phyloP scores from a whole-genome alignment of 2,113 vertebrate genomes.

The Ophthalmolycus amberensis region DNA sequence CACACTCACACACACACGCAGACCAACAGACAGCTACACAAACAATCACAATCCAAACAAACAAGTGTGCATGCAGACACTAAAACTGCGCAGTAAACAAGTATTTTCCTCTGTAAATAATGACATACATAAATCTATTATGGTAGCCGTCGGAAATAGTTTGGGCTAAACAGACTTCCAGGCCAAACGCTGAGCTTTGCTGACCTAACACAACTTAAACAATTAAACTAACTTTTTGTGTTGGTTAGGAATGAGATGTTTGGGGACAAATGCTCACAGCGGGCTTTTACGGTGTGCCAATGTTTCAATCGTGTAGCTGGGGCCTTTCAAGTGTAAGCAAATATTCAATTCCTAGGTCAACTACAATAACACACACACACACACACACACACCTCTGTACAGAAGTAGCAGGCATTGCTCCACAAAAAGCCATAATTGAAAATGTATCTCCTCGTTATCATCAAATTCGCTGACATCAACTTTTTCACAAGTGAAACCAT shows the following conservation, averaged over 20 bases:
- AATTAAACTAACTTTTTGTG: constrained; percentile 19
- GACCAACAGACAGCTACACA: background rate
- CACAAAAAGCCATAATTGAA: too few relatives aligned
- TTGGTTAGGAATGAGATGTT: background rate
- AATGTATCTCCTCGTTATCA: too few relatives aligned
- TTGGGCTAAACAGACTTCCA: constrained; percentile 37
- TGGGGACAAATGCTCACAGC: background rate
- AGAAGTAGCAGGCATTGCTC: too few relatives aligned
- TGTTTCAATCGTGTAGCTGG: background rate
- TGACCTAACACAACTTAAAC: constrained; percentile 20
- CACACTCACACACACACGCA: background rate
- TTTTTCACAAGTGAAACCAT: too few relatives aligned
- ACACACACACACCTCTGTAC: too few relatives aligned
- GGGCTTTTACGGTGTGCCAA: background rate
- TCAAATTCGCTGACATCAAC: too few relatives aligned
- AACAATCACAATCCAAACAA: constrained; percentile 41
- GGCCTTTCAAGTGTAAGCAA: too few relatives aligned
- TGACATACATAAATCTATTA: constrained; percentile 31
- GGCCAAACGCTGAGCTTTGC: constrained; percentile 1
- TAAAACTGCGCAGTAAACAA: constrained; percentile 37
- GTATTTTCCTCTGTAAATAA: constrained; percentile 56
- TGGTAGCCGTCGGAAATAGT: constrained; percentile 24
- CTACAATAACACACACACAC: too few relatives aligned
- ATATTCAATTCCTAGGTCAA: too few relatives aligned
- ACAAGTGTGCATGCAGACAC: constrained; percentile 25